These are phyloP conservation scores for Rhopalosiphum padi DNA, from an alignment of 1,140 invertebrate species.

Conservation along the genomic window DNA sequence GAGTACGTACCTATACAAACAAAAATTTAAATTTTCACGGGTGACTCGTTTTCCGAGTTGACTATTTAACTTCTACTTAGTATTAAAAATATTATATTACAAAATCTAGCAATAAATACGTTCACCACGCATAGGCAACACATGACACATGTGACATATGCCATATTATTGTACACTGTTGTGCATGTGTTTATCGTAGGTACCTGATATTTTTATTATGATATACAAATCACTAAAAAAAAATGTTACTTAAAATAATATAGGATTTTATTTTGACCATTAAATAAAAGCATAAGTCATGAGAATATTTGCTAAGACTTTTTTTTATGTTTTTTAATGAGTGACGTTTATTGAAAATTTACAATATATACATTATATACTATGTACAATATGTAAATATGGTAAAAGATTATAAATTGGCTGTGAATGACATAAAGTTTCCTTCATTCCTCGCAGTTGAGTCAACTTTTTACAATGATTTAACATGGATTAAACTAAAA, in stretches of 20 bases:
- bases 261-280: neutral
- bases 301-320: neutral
- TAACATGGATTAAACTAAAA: no score
- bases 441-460: no score
- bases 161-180: neutral
- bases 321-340: no score
- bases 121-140: neutral
- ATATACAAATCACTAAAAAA: no score
- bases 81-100: conserved; percentile 12
- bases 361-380: no score
- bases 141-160: neutral
- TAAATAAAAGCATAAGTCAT: neutral
- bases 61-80: neutral
- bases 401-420: no score
- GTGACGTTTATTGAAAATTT: no score
- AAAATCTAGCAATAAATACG: neutral
- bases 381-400: no score
- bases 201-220: neutral
- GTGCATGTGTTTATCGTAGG: neutral
- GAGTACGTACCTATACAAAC: neutral
- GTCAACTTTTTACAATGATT: no score
- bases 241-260: neutral
- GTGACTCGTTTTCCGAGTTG: neutral
- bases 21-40: neutral
- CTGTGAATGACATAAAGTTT: no score